A percentile compares a stretch with the other conserved stretches of the same genome.
These are phyloP conservation scores for Prunella fulvescens DNA, from an alignment of 2,113 vertebrate genomes.

Conservation along the genomic window DNA sequence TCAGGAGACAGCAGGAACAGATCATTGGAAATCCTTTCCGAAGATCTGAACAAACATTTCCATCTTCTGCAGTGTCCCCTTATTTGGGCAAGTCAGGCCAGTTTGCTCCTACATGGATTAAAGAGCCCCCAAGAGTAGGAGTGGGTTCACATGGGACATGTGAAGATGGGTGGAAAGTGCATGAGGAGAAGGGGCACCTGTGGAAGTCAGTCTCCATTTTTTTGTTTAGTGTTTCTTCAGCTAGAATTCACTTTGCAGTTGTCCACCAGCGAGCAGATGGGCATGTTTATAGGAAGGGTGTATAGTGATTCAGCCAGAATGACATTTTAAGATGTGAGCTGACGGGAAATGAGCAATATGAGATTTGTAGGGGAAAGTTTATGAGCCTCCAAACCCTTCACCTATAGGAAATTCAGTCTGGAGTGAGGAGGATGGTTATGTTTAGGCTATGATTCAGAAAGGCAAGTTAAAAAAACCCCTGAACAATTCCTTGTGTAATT, in stretches of 20 bases:
- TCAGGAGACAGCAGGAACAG: neutral
- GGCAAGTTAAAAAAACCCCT: neutral
- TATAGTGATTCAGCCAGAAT: conserved; percentile 20
- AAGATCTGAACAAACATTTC: neutral
- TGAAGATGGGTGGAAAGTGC: neutral
- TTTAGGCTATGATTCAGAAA: conserved; percentile 1
- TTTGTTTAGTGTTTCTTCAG: neutral
- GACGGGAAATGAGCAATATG: conserved; percentile 11
- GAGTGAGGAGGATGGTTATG: neutral
- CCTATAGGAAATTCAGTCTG: neutral
- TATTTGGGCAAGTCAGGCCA: neutral
- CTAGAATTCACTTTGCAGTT: conserved; percentile 1
- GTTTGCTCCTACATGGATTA: neutral
- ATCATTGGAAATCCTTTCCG: neutral
- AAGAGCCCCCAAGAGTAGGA: neutral
- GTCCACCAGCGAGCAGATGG: conserved; percentile 45
- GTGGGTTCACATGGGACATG: neutral
- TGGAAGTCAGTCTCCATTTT: neutral
- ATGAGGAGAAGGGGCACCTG: neutral
- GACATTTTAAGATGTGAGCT: neutral
- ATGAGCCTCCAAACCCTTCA: neutral
- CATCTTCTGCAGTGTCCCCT: neutral
- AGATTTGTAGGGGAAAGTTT: conserved; percentile 42
- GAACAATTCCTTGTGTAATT: neutral
- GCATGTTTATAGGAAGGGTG: neutral